These are phyloP conservation scores for Callithrix jacchus DNA, from an alignment of 2,113 vertebrate genomes.

Conservation along the genomic window DNA sequence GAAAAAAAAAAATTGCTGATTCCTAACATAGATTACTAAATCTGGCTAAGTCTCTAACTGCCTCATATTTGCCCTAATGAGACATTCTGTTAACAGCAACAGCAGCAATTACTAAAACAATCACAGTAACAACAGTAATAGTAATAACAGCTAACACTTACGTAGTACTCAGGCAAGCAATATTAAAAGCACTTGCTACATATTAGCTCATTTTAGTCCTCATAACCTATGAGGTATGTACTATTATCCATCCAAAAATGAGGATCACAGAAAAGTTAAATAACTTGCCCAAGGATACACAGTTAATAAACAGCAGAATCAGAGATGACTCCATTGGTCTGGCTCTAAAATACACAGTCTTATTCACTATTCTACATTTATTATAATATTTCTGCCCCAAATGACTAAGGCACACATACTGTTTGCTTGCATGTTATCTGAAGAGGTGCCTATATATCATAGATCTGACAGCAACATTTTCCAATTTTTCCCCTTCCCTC, in stretches of 20 bases:
- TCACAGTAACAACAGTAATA: background rate
- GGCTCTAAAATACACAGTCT: background rate
- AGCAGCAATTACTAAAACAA: background rate
- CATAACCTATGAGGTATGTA: background rate
- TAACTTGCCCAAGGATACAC: background rate
- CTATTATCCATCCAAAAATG: background rate
- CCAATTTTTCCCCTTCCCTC: background rate
- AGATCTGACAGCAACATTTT: constrained; percentile 1
- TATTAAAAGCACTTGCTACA: background rate
- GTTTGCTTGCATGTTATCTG: background rate
- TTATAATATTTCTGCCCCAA: background rate
- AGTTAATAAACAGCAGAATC: background rate
- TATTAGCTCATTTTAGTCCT: constrained; percentile 17
- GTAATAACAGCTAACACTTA: background rate
- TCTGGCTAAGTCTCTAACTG: background rate
- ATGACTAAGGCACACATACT: background rate
- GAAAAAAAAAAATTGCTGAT: background rate
- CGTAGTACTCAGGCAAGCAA: background rate
- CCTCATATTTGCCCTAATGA: background rate
- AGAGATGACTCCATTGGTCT: background rate
- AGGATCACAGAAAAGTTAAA: background rate
- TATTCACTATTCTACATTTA: background rate
- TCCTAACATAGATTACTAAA: background rate
- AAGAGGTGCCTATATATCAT: background rate
- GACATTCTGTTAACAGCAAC: background rate